These are phyloP conservation scores for Macropodus opercularis DNA, from an alignment of 2,797 vertebrate species.

Conservation along the genomic window DNA sequence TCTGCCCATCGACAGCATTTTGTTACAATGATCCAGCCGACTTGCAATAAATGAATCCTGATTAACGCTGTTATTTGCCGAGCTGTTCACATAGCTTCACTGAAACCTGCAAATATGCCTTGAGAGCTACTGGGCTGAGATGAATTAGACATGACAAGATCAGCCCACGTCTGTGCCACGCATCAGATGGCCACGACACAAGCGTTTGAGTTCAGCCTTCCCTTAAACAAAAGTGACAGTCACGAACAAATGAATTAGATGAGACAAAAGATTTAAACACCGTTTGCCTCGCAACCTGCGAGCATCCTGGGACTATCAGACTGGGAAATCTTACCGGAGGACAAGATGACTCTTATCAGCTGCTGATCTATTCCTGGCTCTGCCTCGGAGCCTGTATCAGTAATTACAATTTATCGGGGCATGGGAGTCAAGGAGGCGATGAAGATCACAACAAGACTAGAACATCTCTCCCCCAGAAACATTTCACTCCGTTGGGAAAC, in stretches of 20 bases:
- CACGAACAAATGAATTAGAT: slow-evolving; percentile 77
- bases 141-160: slow-evolving; percentile 75
- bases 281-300: slow-evolving; percentile 43
- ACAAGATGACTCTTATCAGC: slow-evolving; percentile 62
- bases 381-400: slow-evolving; percentile 45
- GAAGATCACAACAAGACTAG: slow-evolving; percentile 42
- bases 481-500: slow-evolving; percentile 13
- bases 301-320: slow-evolving; percentile 55
- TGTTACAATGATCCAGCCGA: slow-evolving; percentile 48
- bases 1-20: slow-evolving; percentile 34
- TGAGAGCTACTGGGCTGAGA: slow-evolving; percentile 59
- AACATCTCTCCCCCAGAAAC: slow-evolving; percentile 16
- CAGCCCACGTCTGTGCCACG: slow-evolving; percentile 44
- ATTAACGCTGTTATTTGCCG: slow-evolving; percentile 57
- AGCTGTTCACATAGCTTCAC: slow-evolving; percentile 31
- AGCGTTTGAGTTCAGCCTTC: slow-evolving; percentile 64
- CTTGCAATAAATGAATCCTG: slow-evolving; percentile 55
- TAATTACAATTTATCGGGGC: slow-evolving; percentile 65
- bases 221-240: slow-evolving; percentile 78
- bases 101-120: slow-evolving; percentile 61
- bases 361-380: slow-evolving; percentile 50
- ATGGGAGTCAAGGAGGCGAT: slow-evolving; percentile 50
- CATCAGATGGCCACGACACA: slow-evolving; percentile 72
- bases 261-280: slow-evolving; percentile 74
- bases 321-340: slow-evolving; percentile 56